These are phyloP conservation scores for Cherax quadricarinatus DNA, from an alignment of 1,140 invertebrate genomes.

Conservation along the genomic window DNA sequence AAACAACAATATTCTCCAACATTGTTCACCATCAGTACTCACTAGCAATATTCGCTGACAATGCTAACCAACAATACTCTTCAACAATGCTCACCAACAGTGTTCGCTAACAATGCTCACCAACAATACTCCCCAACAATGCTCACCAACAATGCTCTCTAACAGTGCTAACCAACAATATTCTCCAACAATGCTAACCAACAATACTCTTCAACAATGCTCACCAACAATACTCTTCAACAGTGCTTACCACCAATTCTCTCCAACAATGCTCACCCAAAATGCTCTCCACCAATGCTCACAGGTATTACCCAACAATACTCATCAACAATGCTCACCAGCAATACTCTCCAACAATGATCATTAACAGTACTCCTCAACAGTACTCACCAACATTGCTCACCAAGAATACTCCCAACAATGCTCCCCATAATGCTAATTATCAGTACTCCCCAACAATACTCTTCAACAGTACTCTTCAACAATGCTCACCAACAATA, in stretches of 20 bases:
- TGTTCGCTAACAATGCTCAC: too few species aligned
- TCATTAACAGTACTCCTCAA: too few species aligned
- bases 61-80: too few species aligned
- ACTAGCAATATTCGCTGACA: too few species aligned
- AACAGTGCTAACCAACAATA: too few species aligned
- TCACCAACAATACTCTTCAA: too few species aligned
- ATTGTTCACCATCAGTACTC: neutral
- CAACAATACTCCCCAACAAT: too few species aligned
- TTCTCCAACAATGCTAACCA: neutral
- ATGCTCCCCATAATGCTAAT: neutral
- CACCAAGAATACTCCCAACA: neutral
- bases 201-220: neutral
- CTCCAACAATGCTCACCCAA: neutral
- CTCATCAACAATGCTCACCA: neutral
- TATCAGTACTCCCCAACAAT: neutral
- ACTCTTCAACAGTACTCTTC: neutral
- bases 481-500: neutral
- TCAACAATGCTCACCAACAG: too few species aligned
- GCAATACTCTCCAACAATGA: neutral
- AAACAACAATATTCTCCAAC: too few species aligned
- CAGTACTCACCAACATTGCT: neutral
- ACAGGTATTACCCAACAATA: neutral
- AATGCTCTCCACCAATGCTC: neutral
- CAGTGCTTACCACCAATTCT: neutral
- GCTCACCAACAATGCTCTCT: too few species aligned